Evolutionary conservation across 2,113 vertebrate species (phyloP).

Genomic region (Mirounga angustirostris): DNA sequence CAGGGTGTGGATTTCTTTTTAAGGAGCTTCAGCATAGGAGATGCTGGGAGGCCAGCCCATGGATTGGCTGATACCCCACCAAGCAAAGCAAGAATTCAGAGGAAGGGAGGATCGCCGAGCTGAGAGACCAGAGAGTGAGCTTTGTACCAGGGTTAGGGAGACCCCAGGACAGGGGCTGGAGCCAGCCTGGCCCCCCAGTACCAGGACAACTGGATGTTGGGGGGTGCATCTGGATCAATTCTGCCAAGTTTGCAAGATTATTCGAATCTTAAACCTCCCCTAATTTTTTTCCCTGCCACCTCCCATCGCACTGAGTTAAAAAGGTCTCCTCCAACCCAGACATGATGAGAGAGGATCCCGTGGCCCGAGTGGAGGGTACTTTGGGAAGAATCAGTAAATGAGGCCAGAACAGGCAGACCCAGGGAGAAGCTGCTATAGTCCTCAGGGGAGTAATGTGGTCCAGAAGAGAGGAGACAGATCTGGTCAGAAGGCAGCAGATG

Average conservation of each 20-base stretch:
- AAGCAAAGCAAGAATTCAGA: constrained; percentile 60
- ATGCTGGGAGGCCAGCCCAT: constrained; percentile 70
- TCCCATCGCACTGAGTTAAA: neutral
- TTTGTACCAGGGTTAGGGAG: neutral
- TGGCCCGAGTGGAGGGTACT: neutral
- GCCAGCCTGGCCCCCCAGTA: neutral
- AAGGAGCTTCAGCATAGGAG: constrained; percentile 68
- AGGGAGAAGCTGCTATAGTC: neutral
- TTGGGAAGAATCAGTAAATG: neutral
- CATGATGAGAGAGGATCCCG: neutral
- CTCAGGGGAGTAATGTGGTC: neutral
- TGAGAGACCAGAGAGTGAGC: neutral
- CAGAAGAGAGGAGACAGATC: neutral
- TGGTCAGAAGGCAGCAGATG: neutral
- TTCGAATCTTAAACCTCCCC: neutral
- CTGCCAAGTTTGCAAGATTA: neutral
- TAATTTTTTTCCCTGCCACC: neutral
- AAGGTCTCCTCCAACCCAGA: neutral
- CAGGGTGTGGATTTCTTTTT: constrained; percentile 76
- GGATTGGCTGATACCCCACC: constrained; percentile 56
- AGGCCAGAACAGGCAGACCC: neutral
- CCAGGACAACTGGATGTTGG: neutral
- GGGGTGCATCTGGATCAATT: neutral
- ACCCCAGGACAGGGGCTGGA: neutral
- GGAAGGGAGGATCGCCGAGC: constrained; percentile 68